These are phyloP conservation scores for Potorous gilbertii DNA, from an alignment of 2,797 vertebrate species.

Conservation along the genomic window DNA sequence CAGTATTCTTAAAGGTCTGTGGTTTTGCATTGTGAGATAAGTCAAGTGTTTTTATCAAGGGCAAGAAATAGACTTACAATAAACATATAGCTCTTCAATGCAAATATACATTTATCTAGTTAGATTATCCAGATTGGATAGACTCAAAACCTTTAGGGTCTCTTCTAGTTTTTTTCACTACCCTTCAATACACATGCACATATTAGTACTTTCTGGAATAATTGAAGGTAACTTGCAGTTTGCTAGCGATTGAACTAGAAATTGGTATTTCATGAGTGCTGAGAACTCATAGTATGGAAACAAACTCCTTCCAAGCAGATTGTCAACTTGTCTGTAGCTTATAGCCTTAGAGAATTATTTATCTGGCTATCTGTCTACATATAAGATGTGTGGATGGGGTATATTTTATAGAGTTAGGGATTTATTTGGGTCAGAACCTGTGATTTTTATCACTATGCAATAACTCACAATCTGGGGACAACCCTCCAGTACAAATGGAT, in stretches of 20 bases:
- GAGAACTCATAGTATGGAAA: background rate
- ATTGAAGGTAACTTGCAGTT: background rate
- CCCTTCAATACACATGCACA: background rate
- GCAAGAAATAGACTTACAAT: background rate
- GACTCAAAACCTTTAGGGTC: background rate
- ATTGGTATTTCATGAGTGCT: background rate
- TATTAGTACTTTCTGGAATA: background rate
- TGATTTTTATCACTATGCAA: background rate
- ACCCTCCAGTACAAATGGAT: background rate
- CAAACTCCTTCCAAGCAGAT: background rate
- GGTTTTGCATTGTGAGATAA: background rate
- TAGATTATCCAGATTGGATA: background rate
- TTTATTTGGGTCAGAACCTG: background rate
- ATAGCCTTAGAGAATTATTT: background rate
- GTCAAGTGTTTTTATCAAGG: background rate
- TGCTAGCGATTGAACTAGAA: background rate
- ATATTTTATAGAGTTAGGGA: background rate
- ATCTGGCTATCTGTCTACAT: background rate
- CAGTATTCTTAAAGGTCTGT: background rate
- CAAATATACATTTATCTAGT: background rate
- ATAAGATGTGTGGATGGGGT: too few relatives aligned
- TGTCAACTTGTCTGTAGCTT: background rate
- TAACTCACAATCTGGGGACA: background rate
- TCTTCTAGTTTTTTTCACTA: background rate
- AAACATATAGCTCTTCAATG: background rate